Evolutionary conservation across 2,888 invertebrate species (phyloP).

Genomic region (Marasmarcha lunaedactyla): DNA sequence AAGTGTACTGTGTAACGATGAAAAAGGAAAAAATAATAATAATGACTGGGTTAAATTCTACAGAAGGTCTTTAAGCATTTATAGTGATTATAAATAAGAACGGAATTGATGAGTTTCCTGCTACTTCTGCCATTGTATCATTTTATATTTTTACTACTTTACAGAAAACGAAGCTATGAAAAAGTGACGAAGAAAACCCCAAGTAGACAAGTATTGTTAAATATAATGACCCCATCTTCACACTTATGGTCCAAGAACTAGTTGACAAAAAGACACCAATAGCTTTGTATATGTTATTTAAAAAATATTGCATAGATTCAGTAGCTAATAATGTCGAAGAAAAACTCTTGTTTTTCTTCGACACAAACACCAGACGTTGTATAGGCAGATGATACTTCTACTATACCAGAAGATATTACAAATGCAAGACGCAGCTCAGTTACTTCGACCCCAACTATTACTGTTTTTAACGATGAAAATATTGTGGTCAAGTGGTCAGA

Average conservation of each 20-base stretch:
- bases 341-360: background rate
- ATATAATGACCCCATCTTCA: slow-evolving; percentile 4
- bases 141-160: background rate
- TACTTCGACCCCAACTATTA: background rate
- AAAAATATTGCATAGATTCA: background rate
- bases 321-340: background rate
- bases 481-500: background rate
- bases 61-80: too few relatives aligned
- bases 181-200: background rate
- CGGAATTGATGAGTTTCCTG: too few relatives aligned
- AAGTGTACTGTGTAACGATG: too few relatives aligned
- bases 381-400: background rate
- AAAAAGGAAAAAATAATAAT: too few relatives aligned
- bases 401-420: background rate
- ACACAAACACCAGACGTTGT: background rate
- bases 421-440: background rate
- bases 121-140: too few relatives aligned
- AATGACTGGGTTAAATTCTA: too few relatives aligned
- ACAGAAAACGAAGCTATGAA: background rate
- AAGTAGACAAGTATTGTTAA: background rate
- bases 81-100: too few relatives aligned
- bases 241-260: slow-evolving; percentile 2
- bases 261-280: slow-evolving; percentile 1
- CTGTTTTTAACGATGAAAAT: background rate
- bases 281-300: background rate